phyloP scores from a whole-genome alignment of 2,797 vertebrate genomes.

The Sphaeramia orbicularis region DNA sequence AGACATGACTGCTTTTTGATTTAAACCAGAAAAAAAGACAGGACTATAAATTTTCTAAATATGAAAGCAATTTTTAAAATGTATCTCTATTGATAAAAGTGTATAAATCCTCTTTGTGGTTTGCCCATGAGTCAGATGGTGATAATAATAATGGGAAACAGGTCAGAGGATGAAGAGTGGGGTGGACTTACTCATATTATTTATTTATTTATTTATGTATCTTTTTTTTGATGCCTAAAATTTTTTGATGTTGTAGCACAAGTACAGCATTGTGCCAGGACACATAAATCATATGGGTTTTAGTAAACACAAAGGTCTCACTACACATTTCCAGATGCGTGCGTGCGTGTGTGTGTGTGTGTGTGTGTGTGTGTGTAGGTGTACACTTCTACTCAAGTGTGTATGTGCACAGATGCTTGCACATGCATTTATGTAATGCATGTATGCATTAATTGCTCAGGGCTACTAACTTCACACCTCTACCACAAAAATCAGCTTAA shows the following conservation, averaged over 20 bases:
- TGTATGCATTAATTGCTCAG: constrained; percentile 1
- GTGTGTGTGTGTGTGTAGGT: background rate
- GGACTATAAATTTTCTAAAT: background rate
- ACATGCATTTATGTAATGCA: background rate
- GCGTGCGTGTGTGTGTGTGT: background rate
- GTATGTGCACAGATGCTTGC: background rate
- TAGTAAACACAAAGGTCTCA: constrained; percentile 42
- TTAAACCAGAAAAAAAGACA: background rate
- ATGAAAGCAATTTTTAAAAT: background rate
- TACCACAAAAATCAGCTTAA: constrained; percentile 34
- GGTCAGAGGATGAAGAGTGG: constrained; percentile 9
- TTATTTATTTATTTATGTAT: background rate
- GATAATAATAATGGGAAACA: constrained; percentile 16
- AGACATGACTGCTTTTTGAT: background rate
- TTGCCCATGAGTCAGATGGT: constrained; percentile 21
- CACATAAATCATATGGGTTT: constrained; percentile 39
- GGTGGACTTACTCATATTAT: background rate
- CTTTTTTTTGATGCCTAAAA: constrained; percentile 21
- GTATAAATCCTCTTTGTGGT: constrained; percentile 11
- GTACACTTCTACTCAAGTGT: background rate
- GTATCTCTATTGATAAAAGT: background rate
- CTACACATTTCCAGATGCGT: constrained; percentile 47
- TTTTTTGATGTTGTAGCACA: constrained; percentile 17
- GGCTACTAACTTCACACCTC: constrained; percentile 24
- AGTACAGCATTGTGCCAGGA: constrained; percentile 38